phyloP scores from a whole-genome alignment of 1,140 invertebrate genomes.

The Vanessa atalanta region DNA sequence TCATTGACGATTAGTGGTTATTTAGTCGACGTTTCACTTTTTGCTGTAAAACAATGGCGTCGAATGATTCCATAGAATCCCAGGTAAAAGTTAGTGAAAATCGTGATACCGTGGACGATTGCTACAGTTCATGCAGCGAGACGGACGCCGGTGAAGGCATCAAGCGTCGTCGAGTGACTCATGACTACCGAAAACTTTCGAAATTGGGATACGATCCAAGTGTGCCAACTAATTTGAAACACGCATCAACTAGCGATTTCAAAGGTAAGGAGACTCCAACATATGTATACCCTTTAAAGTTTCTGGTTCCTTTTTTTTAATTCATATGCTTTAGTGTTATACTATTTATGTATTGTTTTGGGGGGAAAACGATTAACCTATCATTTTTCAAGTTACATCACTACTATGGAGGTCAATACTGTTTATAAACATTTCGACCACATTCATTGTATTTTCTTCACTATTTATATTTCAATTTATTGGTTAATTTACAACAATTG shows the following conservation, averaged over 20 bases:
- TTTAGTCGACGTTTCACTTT: conserved; percentile 59
- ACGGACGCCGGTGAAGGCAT: conserved; percentile 64
- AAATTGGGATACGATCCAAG: conserved; percentile 74
- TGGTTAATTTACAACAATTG: background rate
- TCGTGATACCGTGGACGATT: conserved; percentile 59
- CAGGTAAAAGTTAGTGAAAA: conserved; percentile 75
- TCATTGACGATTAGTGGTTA: conserved; percentile 61
- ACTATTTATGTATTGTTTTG: conserved; percentile 56
- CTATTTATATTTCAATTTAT: background rate
- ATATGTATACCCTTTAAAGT: conserved; percentile 33
- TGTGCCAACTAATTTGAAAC: conserved; percentile 70
- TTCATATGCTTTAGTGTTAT: conserved; percentile 16
- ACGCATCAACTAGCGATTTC: conserved; percentile 56
- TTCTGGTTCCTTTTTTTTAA: conserved; percentile 11
- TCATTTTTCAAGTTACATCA: conserved; percentile 72
- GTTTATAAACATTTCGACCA: conserved; percentile 74
- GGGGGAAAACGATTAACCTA: conserved; percentile 77
- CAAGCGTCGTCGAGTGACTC: conserved; percentile 73
- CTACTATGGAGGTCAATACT: conserved; percentile 71
- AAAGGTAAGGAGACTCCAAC: conserved; percentile 62
- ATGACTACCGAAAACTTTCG: conserved; percentile 73
- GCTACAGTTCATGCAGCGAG: conserved; percentile 53
- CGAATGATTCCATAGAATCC: conserved; percentile 65
- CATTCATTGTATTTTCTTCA: conserved; percentile 31
- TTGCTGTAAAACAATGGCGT: conserved; percentile 75